phyloP scores from a whole-genome alignment of 2,888 invertebrate genomes.

The Pseudeuparius sepicola region DNA sequence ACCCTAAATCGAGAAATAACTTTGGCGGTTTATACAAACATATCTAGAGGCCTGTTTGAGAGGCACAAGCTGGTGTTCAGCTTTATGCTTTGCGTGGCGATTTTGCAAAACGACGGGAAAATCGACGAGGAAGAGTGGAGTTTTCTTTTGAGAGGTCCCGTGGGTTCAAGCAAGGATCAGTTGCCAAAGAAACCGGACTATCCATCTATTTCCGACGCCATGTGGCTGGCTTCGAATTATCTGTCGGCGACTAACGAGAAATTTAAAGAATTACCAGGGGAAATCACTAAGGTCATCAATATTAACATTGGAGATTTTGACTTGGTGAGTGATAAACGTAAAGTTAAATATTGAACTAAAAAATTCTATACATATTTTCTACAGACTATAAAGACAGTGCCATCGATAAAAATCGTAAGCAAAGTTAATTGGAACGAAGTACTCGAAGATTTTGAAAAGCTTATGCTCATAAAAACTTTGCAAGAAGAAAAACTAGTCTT shows the following conservation, averaged over 20 bases:
- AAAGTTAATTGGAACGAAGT: constrained; percentile 50
- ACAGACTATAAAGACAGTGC: constrained; percentile 51
- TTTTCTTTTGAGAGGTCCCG: constrained; percentile 67
- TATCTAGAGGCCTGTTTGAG: constrained; percentile 85
- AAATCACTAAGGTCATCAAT: constrained; percentile 46
- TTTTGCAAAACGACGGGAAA: constrained; percentile 53
- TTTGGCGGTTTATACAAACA: constrained; percentile 71
- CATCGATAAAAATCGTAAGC: constrained; percentile 24
- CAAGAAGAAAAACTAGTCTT: constrained; percentile 74
- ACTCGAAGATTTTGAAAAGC: constrained; percentile 64
- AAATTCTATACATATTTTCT: constrained; percentile 22
- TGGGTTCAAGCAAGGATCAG: constrained; percentile 45
- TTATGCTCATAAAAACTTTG: constrained; percentile 67
- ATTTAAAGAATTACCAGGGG: constrained; percentile 46
- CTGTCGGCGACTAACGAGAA: constrained; percentile 47
- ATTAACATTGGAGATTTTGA: constrained; percentile 51
- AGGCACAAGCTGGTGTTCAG: constrained; percentile 83
- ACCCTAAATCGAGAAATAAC: constrained; percentile 70
- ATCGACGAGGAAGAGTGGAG: constrained; percentile 60
- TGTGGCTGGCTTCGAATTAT: constrained; percentile 61
- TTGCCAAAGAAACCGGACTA: constrained; percentile 49
- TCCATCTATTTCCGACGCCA: constrained; percentile 50
- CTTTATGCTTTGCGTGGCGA: constrained; percentile 69
- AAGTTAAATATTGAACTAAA: too few relatives aligned
- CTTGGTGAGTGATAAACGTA: constrained; percentile 42